Evolutionary conservation across 2,888 invertebrate species (phyloP).

Genomic region (Herminia tarsipennalis): DNA sequence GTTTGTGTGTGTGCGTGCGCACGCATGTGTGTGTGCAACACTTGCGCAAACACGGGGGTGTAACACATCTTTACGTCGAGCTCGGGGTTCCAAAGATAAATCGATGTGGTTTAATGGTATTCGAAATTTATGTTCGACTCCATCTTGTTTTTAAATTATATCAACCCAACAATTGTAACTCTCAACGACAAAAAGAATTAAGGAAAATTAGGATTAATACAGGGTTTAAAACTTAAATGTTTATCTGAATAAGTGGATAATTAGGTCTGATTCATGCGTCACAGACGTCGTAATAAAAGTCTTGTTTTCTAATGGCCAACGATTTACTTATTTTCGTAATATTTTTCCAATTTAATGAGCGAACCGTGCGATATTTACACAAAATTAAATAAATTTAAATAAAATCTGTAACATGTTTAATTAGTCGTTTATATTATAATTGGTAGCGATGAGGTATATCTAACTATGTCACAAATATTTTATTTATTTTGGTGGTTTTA

Average conservation of each 20-base stretch:
- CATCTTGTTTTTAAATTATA: conserved; percentile 66
- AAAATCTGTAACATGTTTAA: conserved; percentile 1
- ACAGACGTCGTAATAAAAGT: not conserved
- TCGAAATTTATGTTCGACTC: conserved; percentile 74
- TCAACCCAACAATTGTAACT: conserved; percentile 48
- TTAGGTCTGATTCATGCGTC: conserved; percentile 11
- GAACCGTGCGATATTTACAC: not conserved
- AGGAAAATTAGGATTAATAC: conserved; percentile 8
- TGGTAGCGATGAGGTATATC: too few species aligned
- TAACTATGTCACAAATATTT: too few species aligned
- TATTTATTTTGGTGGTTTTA: too few species aligned
- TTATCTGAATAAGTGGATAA: conserved; percentile 19
- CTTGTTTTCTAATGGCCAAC: not conserved
- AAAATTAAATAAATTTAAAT: not conserved
- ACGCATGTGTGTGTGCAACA: conserved; percentile 51
- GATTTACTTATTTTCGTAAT: not conserved
- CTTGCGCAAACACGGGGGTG: conserved; percentile 77
- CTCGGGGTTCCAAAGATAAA: conserved; percentile 59
- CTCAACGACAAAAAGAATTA: conserved; percentile 27
- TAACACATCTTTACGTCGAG: conserved; percentile 40
- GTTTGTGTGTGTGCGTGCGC: conserved; percentile 27
- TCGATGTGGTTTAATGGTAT: conserved; percentile 77
- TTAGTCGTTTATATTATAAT: conserved; percentile 1
- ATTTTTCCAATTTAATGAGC: not conserved
- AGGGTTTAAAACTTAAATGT: not conserved